Evolutionary conservation across 2,888 invertebrate genomes (phyloP).

Genomic region (Isoperla grammatica): DNA sequence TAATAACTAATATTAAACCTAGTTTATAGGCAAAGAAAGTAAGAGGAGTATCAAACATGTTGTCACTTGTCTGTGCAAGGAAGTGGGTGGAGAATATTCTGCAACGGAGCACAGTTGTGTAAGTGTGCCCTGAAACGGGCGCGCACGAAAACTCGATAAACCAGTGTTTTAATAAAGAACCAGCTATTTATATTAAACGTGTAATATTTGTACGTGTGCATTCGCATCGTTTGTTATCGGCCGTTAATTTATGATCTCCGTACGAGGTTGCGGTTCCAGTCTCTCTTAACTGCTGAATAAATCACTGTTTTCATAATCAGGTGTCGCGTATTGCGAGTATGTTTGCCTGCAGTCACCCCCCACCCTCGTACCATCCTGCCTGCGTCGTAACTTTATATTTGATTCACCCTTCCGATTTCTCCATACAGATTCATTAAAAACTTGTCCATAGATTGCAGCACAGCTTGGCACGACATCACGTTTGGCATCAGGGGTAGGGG

Average conservation of each 20-base stretch:
- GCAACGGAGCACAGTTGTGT: too few species aligned
- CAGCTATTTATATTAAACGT: too few species aligned
- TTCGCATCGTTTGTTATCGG: not conserved
- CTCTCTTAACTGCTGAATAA: not conserved
- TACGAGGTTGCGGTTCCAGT: not conserved
- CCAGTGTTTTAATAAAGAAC: too few species aligned
- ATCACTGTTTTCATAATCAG: slow-evolving; percentile 9
- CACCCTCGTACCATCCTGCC: not conserved
- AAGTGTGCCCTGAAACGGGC: too few species aligned
- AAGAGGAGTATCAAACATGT: too few species aligned
- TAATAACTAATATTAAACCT: too few species aligned
- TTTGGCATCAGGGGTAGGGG: not conserved
- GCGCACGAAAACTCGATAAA: too few species aligned
- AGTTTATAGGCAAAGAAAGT: too few species aligned
- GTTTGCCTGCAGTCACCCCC: not conserved
- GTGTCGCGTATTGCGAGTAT: not conserved
- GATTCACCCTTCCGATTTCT: slow-evolving; percentile 11
- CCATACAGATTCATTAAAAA: slow-evolving; percentile 13
- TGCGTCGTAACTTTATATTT: slow-evolving; percentile 2
- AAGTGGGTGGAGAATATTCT: too few species aligned
- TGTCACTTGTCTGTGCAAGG: too few species aligned
- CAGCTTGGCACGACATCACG: slow-evolving; percentile 8
- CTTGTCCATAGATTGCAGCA: slow-evolving; percentile 7
- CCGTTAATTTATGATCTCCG: not conserved
- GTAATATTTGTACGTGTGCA: too few species aligned